These are phyloP conservation scores for Strigamia transsilvanica DNA, from an alignment of 2,888 invertebrate genomes.

Conservation along the genomic window DNA sequence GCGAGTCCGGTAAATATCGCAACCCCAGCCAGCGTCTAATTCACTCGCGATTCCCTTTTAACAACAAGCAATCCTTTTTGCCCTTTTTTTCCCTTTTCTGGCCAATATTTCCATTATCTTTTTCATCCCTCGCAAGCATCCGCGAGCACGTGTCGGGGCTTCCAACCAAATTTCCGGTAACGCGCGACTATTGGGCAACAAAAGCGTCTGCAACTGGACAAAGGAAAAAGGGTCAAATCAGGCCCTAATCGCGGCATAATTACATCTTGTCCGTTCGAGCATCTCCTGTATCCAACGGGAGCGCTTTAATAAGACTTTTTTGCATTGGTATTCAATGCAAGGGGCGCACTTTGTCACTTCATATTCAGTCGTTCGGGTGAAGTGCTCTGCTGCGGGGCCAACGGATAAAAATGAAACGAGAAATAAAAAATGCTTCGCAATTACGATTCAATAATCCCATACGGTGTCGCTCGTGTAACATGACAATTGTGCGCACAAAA, in stretches of 20 bases:
- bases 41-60: background rate
- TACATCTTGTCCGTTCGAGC: background rate
- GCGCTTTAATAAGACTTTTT: background rate
- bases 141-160: slow-evolving; percentile 1
- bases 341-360: slow-evolving; percentile 4
- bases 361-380: slow-evolving; percentile 21
- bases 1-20: slow-evolving; percentile 12
- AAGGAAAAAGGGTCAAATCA: background rate
- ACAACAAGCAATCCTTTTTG: too few species aligned
- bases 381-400: background rate
- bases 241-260: background rate
- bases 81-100: background rate
- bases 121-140: background rate
- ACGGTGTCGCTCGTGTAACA: background rate
- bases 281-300: background rate
- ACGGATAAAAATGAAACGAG: background rate
- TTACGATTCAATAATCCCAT: slow-evolving; percentile 18
- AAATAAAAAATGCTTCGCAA: background rate
- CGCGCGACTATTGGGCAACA: background rate
- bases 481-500: too few species aligned
- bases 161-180: slow-evolving; percentile 15
- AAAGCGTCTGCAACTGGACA: background rate
- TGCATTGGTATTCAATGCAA: background rate
- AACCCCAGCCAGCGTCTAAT: background rate
- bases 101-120: background rate